Conservation (phyloP, 1,140 invertebrate species). For the Wasmannia auropunctata region DNA sequence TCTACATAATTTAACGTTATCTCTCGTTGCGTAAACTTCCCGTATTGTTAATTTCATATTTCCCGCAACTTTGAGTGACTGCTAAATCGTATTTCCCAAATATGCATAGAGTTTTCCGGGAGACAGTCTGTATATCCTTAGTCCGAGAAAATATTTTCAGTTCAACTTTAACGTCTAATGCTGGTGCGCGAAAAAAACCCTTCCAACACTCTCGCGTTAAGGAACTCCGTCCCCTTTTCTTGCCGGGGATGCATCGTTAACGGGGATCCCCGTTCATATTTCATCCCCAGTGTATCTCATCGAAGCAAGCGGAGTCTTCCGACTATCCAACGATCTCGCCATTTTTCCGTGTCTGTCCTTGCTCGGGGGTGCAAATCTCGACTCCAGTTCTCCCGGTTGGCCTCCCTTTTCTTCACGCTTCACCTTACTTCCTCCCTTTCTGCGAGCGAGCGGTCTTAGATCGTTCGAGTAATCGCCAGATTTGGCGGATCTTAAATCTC, state of each 20-base stretch:
- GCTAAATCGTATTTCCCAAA: background rate
- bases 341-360: slow-evolving; percentile 49
- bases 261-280: slow-evolving; percentile 34
- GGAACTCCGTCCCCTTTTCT: slow-evolving; percentile 7
- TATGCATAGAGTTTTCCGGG: background rate
- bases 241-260: slow-evolving; percentile 36
- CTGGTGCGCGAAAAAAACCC: background rate
- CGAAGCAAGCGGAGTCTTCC: slow-evolving; percentile 13
- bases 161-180: background rate
- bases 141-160: background rate
- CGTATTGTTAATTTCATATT: background rate
- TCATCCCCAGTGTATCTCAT: slow-evolving; percentile 47
- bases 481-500: slow-evolving; percentile 47
- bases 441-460: background rate
- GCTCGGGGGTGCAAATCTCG: slow-evolving; percentile 38
- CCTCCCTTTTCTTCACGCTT: background rate
- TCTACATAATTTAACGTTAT: background rate
- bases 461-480: slow-evolving; percentile 42
- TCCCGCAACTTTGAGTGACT: background rate
- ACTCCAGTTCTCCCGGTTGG: background rate
- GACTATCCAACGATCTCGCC: slow-evolving; percentile 43
- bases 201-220: slow-evolving; percentile 13
- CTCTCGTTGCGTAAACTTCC: background rate
- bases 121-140: too few relatives aligned
- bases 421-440: background rate